Base-by-base conservation (phyloP, 1,140 invertebrate species). In the Aphaenogaster rudis region DNA sequence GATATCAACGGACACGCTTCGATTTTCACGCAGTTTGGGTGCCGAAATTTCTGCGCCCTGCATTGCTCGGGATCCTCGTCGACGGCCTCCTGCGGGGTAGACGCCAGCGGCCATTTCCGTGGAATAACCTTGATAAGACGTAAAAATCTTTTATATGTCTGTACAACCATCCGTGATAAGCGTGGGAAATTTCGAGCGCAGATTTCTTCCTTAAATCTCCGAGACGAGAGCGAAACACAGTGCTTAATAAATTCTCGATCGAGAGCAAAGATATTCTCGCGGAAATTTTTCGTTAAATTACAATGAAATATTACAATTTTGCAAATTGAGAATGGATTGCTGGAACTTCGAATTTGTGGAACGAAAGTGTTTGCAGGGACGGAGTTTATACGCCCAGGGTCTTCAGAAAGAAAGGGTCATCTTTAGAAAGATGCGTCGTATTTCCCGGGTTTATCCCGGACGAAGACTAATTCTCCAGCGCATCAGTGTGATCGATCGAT, bases 401-500 rank as follows among this genome's bases (percentile, higher is more conserved):
- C 13, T 9, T 50, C 8, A 1, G 13, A 21, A 21, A 21, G 21
- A 21, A 21, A 21, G 21, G 21, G 21, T 21, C 8, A 33, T 28
- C 1, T 6, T 8, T 11, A 54, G 11, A 15, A 39, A 39, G 5
- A 13, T 28, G 50, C 50, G 6, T 21, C 6, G 15, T 21, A 15
- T 28, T 79, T 71, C 17, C 1, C 9, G 36, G 13, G 13, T 11
- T 69, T 71, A 21, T 33, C n/a, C 45, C 7, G 21, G 2, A 15
- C 5, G 21, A 36, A 50, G 45, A 79, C 21, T n/a, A 67, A 80
- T 80, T 39, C 69, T 3, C 33, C 6, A 17, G 59, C 11, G 28
- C 61, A 42, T 39, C 7, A 11, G 54, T 0, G 42, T 63, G 63
- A 66, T 67, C 63, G 63, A 67, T 80, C 36, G 50, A 80, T 80